Percentiles rank a stretch among this genome's conserved stretches.
Conservation (phyloP, 2,113 vertebrate genomes). For the Argyrosomus japonicus region DNA sequence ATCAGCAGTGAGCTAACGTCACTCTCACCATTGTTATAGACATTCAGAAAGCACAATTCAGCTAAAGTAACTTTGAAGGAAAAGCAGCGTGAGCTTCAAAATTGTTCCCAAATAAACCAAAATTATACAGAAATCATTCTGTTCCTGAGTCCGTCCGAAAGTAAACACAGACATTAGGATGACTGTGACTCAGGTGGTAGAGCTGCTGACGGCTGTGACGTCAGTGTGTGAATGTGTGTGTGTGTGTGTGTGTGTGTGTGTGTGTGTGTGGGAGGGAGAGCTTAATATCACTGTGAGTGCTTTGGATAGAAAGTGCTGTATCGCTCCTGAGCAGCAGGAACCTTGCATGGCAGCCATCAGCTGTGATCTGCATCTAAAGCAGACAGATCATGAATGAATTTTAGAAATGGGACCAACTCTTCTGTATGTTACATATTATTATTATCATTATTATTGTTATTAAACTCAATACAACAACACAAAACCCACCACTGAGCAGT, state of each 20-base stretch:
- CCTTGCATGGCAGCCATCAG: too few species aligned
- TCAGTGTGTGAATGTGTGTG: too few species aligned
- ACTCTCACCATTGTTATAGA: background rate
- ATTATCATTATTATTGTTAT: too few species aligned
- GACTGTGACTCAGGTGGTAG: too few species aligned
- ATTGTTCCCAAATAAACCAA: background rate
- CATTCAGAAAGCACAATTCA: background rate
- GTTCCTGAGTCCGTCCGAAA: background rate
- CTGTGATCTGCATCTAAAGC: too few species aligned
- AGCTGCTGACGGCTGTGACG: too few species aligned
- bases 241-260: too few species aligned
- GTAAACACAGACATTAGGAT: background rate
- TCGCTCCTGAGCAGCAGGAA: too few species aligned
- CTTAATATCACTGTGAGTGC: too few species aligned
- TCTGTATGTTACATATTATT: background rate
- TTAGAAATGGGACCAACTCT: background rate
- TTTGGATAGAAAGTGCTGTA: too few species aligned
- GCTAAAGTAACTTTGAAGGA: background rate
- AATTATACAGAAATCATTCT: background rate
- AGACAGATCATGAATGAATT: background rate
- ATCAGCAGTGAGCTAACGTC: too few species aligned
- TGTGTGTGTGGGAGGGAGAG: too few species aligned
- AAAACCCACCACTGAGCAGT: background rate
- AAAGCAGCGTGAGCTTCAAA: background rate
- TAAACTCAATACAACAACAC: background rate